Evolutionary conservation across 2,888 invertebrate species (phyloP), one percentile per base, ranked within the genome.

Genomic region (Mimas tiliae): DNA sequence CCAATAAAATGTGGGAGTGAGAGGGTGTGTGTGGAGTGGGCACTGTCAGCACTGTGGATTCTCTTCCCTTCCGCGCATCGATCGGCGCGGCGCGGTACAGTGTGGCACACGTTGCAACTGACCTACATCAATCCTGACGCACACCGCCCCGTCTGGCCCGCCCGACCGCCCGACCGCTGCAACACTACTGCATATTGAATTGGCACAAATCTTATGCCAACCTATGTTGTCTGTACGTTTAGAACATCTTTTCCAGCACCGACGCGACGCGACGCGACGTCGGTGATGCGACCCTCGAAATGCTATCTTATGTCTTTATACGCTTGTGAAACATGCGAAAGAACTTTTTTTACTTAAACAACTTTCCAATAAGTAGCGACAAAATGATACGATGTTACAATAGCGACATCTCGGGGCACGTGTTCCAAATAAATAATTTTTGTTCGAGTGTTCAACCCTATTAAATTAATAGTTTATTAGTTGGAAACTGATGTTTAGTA

Each of bases 61-160:
- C 7, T 84, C 66, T 51, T 63, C 67, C 33, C 65, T 67, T 69
- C 16, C 16, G 8, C 33, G 6, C 12, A 6, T 52, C 42, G 63
- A 65, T 7, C 38, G 64, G n/a, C 67, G 69, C 79, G 79, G 73
- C 72, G n/a, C 68, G 68, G 78, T 78, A 72, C 72, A 70, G n/a
- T n/a, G n/a, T n/a, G n/a, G n/a, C n/a, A n/a, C n/a, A n/a, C n/a
- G n/a, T 76, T 70, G 69, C 72, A 72, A 81, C 81, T 91, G 91
- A 91, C 90, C 91, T 91, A 91, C 91, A 91, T 91, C 91, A 91
- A 90, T 86, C 19, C 11, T 42, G 19, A 42, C 42, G 42, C 58
- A 58, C 58, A 9, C 42, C 1, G 11, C 55, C 9, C 7, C 33
- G 14, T 2, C 38, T 11, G 8, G 7, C 9, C 42, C 42, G 11